phyloP scores from a whole-genome alignment of 2,888 invertebrate genomes.

The Brachylomia viminalis region DNA sequence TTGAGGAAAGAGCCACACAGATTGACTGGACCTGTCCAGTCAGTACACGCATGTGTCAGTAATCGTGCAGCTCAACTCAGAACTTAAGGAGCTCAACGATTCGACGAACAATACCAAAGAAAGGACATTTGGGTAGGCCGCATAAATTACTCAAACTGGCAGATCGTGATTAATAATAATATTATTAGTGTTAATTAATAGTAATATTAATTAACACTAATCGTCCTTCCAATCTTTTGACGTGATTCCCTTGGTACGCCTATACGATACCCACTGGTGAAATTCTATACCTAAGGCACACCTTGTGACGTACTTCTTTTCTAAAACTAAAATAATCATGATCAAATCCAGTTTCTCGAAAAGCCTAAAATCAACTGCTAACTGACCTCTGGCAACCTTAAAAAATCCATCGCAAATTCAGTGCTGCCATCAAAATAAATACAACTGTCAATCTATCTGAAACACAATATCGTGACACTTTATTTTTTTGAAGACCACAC shows the following conservation, averaged over 20 bases:
- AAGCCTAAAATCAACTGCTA: not conserved
- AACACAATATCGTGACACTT: slow-evolving; percentile 40
- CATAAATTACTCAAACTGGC: too few species aligned
- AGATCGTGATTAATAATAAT: too few species aligned
- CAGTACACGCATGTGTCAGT: too few species aligned
- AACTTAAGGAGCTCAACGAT: too few species aligned
- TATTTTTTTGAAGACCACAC: slow-evolving; percentile 51
- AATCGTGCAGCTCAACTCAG: too few species aligned
- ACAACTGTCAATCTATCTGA: slow-evolving; percentile 48
- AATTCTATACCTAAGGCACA: not conserved
- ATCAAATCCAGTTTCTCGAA: slow-evolving; percentile 1
- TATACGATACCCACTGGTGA: not conserved
- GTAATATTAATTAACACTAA: too few species aligned
- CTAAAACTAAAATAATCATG: not conserved
- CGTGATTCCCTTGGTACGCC: not conserved
- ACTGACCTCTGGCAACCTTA: slow-evolving; percentile 2
- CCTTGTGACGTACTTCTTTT: not conserved
- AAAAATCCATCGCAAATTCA: slow-evolving; percentile 33
- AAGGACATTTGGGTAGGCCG: too few species aligned
- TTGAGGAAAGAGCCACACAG: too few species aligned
- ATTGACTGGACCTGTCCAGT: too few species aligned
- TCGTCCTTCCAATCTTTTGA: too few species aligned
- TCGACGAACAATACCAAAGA: too few species aligned
- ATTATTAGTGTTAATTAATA: too few species aligned
- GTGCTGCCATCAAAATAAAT: slow-evolving; percentile 49